These are phyloP conservation scores for Caenorhabditis sp. DNA, from an alignment of 2,888 invertebrate species.

Conservation along the genomic window DNA sequence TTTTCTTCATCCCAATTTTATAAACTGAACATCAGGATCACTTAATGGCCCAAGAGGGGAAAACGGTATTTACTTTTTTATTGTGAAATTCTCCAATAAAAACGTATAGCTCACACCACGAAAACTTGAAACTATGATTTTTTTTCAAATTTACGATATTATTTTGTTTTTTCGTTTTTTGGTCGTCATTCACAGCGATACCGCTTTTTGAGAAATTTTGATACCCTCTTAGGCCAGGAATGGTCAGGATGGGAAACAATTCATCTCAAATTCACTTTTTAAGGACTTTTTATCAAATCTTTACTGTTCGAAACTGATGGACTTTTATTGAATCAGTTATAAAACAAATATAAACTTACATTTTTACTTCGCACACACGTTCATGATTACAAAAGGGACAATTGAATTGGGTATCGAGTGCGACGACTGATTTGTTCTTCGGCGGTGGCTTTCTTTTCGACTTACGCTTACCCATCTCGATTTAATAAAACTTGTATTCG, in stretches of 20 bases:
- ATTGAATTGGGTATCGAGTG: constrained; percentile 93
- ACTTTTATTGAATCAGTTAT: background rate
- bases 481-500: background rate
- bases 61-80: too few species aligned
- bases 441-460: constrained; percentile 94
- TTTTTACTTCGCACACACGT: constrained; percentile 97
- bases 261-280: too few species aligned
- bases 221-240: too few species aligned
- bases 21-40: too few species aligned
- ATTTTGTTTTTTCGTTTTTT: background rate
- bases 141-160: background rate
- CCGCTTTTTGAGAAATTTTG: too few species aligned
- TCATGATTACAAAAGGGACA: constrained; percentile 99
- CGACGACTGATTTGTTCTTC: constrained; percentile 88
- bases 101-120: too few species aligned
- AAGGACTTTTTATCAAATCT: too few species aligned
- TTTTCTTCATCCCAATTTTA: too few species aligned
- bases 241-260: too few species aligned
- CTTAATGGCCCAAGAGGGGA: too few species aligned
- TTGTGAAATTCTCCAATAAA: too few species aligned
- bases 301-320: too few species aligned
- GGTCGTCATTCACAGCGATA: background rate
- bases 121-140: background rate
- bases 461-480: constrained; percentile 89
- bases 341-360: constrained; percentile 76